Conservation (phyloP, 1,140 invertebrate species). For the Hirudo medicinalis region DNA sequence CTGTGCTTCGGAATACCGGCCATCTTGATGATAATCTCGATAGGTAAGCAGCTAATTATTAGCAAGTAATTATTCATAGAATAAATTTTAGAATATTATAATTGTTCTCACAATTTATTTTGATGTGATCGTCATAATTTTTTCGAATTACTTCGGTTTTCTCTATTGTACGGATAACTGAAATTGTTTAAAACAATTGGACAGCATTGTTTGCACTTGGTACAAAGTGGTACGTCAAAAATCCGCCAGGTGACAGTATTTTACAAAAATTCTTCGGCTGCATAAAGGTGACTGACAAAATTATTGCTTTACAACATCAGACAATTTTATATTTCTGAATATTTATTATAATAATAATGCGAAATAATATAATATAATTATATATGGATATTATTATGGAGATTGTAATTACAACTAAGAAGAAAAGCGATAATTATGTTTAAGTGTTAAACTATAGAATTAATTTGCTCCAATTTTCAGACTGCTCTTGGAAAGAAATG, state of each 20-base stretch:
- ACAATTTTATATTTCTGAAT: too few relatives aligned
- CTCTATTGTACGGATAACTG: background rate
- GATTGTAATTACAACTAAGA: background rate
- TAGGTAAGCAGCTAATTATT: slow-evolving; percentile 34
- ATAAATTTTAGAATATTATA: too few relatives aligned
- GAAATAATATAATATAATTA: background rate
- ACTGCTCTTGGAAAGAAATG: background rate
- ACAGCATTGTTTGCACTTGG: slow-evolving; percentile 2
- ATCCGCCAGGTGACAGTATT: slow-evolving; percentile 14
- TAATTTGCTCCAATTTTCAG: background rate
- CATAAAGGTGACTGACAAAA: background rate
- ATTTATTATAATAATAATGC: background rate
- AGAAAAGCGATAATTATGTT: background rate
- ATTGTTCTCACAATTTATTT: background rate
- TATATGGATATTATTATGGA: background rate
- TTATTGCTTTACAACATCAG: too few relatives aligned
- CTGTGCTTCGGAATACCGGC: slow-evolving; percentile 83
- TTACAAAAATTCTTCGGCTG: slow-evolving; percentile 11
- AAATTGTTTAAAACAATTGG: too few relatives aligned
- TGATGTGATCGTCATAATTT: background rate
- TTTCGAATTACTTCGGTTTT: too few relatives aligned
- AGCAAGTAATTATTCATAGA: too few relatives aligned
- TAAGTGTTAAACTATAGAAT: background rate
- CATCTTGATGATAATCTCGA: slow-evolving; percentile 32
- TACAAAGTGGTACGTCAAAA: slow-evolving; percentile 12